Percentiles rank a stretch among this genome's conserved stretches.
phyloP scores from a whole-genome alignment of 2,113 vertebrate genomes.

The Callipepla squamata region DNA sequence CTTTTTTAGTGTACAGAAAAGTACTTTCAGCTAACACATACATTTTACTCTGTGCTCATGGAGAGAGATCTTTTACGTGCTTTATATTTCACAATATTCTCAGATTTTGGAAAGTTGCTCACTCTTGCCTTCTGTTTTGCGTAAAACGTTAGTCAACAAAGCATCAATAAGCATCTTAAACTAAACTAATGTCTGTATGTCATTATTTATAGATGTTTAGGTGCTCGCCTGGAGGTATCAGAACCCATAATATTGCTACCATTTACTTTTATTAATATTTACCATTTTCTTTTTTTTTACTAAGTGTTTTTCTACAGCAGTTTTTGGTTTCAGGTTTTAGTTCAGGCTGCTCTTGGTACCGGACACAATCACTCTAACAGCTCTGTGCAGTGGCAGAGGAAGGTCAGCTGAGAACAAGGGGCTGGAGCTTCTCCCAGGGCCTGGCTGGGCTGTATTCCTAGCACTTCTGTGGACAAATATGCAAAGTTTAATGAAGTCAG shows the following conservation, averaged over 20 bases:
- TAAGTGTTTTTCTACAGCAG: background rate
- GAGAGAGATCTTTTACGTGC: background rate
- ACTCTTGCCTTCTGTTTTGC: slow-evolving; percentile 2
- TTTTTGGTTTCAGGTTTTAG: background rate
- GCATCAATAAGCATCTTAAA: slow-evolving; percentile 20
- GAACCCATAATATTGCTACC: background rate
- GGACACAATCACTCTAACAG: background rate
- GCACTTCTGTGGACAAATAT: background rate
- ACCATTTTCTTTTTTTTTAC: background rate
- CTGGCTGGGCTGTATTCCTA: background rate
- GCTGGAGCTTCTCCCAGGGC: slow-evolving; percentile 6
- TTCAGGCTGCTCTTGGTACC: background rate
- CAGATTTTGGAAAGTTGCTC: slow-evolving; percentile 24
- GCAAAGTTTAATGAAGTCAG: slow-evolving; percentile 8
- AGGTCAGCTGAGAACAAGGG: slow-evolving; percentile 3
- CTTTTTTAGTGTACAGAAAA: background rate
- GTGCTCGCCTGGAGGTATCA: background rate
- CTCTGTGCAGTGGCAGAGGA: background rate
- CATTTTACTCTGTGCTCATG: background rate
- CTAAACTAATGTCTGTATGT: background rate
- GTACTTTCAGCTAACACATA: background rate
- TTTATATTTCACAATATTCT: background rate
- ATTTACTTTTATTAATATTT: background rate
- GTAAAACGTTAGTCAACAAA: background rate
- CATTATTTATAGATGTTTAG: background rate